phyloP scores from a whole-genome alignment of 2,113 vertebrate species.

The Gymnorhina tibicen region DNA sequence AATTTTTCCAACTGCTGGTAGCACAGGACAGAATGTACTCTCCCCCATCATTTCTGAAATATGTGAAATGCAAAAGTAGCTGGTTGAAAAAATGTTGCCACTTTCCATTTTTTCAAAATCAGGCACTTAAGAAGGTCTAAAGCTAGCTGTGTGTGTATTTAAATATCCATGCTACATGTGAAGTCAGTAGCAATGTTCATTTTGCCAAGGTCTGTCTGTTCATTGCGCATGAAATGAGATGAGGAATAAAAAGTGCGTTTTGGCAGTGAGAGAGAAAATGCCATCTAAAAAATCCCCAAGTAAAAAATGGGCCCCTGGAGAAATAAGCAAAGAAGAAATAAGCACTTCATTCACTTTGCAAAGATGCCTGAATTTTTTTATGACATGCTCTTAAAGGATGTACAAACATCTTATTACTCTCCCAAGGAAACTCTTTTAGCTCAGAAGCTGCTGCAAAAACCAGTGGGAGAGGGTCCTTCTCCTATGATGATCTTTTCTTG shows the following conservation, averaged over 20 bases:
- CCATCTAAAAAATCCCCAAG: background rate
- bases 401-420: background rate
- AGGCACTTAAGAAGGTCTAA: background rate
- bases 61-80: background rate
- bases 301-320: background rate
- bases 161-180: background rate
- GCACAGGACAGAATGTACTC: background rate
- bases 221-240: background rate
- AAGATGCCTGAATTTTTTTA: background rate
- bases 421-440: background rate
- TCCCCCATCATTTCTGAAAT: background rate
- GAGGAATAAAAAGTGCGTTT: background rate
- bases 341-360: background rate
- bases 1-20: background rate
- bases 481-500: background rate
- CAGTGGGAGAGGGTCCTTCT: fast-evolving
- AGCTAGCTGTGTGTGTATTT: background rate
- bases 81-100: background rate
- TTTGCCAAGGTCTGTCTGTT: background rate
- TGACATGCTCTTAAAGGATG: background rate
- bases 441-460: background rate
- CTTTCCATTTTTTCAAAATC: background rate
- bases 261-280: background rate
- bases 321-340: background rate
- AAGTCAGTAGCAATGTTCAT: background rate